Conservation (phyloP, 2,113 vertebrate species). For the Oriolus oriolus region DNA sequence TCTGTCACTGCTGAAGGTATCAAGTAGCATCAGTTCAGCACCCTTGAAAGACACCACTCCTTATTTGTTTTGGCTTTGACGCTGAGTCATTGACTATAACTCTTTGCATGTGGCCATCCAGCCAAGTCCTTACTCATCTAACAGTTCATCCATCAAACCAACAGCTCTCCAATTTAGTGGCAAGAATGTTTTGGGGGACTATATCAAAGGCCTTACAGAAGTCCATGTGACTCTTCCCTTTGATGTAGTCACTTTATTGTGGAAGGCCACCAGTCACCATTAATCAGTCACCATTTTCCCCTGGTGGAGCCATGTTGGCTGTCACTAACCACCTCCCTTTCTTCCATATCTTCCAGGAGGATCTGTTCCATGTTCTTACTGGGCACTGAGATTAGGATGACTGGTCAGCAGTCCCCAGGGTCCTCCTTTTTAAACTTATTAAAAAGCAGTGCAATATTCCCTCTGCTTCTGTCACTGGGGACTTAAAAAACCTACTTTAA, state of each 20-base stretch:
- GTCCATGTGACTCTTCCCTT: neutral
- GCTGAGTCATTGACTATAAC: neutral
- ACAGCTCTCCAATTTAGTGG: neutral
- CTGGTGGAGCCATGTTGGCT: neutral
- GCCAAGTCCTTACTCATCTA: neutral
- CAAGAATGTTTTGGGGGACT: neutral
- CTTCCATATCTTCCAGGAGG: neutral
- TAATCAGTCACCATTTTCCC: neutral
- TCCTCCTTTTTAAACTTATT: neutral
- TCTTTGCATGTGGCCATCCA: neutral
- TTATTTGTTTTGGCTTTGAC: accelerated
- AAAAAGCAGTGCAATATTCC: neutral
- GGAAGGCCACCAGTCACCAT: neutral
- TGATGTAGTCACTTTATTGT: accelerated
- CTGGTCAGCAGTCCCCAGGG: neutral
- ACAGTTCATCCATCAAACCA: neutral
- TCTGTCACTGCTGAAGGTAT: neutral
- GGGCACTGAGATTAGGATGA: neutral
- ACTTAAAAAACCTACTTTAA: neutral
- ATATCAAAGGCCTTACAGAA: neutral
- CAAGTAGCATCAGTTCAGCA: neutral
- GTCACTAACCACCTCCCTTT: neutral
- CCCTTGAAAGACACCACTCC: neutral
- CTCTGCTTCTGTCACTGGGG: neutral
- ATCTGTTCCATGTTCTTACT: neutral